These are phyloP conservation scores for Trachythela sp. DNA, from an alignment of 64 coral and sea anemone species.

Conservation along the genomic window DNA sequence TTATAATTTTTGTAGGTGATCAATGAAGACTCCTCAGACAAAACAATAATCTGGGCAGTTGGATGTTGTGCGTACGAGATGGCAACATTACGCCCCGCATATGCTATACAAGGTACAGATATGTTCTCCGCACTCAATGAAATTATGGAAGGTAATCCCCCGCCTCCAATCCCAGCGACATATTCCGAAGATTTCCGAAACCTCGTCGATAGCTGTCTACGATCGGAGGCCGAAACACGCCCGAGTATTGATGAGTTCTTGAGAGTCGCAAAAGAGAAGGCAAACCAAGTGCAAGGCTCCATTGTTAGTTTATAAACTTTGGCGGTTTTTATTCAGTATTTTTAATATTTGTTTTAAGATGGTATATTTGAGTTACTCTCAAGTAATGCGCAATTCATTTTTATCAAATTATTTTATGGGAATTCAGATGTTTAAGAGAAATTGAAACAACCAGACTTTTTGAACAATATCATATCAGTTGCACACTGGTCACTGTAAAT, in stretches of 20 bases:
- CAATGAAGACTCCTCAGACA: background rate
- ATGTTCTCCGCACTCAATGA: background rate
- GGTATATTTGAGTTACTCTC: too few relatives aligned
- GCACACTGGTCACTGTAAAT: too few relatives aligned
- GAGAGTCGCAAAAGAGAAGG: background rate
- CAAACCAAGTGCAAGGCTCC: background rate
- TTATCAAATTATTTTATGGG: background rate
- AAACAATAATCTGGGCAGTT: background rate
- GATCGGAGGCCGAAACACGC: background rate
- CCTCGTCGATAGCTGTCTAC: background rate
- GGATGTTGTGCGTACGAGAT: background rate
- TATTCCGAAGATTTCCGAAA: constrained; percentile 18
- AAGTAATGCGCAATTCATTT: too few relatives aligned
- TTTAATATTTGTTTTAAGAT: background rate
- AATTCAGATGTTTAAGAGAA: too few relatives aligned
- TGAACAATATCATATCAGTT: background rate
- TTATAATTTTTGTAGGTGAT: too few relatives aligned
- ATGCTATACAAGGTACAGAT: constrained; percentile 6
- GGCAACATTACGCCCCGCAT: background rate
- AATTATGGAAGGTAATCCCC: constrained; percentile 19
- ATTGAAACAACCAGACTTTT: background rate
- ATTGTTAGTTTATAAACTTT: background rate
- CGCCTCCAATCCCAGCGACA: background rate
- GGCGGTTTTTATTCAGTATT: background rate
- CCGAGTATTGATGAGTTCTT: background rate